These are phyloP conservation scores for Hydrophis major DNA, from an alignment of 2,797 vertebrate genomes.

Conservation along the genomic window DNA sequence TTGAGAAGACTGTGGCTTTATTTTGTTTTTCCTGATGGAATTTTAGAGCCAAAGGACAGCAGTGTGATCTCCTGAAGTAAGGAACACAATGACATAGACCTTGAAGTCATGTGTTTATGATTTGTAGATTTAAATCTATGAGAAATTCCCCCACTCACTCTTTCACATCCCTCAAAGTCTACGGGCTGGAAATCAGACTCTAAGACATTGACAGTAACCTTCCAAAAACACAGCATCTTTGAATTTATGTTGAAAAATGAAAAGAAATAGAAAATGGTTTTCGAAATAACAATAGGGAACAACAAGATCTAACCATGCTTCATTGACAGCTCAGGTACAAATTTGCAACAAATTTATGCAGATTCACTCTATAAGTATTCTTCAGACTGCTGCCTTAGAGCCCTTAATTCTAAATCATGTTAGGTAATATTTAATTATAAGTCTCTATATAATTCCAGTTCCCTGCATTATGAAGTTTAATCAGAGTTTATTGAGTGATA, in stretches of 20 bases:
- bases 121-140: neutral
- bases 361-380: neutral
- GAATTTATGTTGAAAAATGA: neutral
- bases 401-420: neutral
- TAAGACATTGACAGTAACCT: neutral
- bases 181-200: neutral
- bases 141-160: neutral
- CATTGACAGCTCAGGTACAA: neutral
- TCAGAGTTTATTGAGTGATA: neutral
- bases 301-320: neutral
- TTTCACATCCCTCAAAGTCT: neutral
- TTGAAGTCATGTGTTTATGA: neutral
- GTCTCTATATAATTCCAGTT: neutral
- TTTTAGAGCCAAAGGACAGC: neutral
- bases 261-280: neutral
- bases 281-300: neutral
- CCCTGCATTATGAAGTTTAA: neutral
- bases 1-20: neutral
- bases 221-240: neutral
- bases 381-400: neutral
- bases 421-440: neutral
- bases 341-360: neutral
- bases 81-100: neutral
- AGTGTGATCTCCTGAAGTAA: neutral
- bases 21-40: neutral